These are phyloP conservation scores for Fundulus diaphanus DNA, from an alignment of 2,797 vertebrate species.

Conservation along the genomic window DNA sequence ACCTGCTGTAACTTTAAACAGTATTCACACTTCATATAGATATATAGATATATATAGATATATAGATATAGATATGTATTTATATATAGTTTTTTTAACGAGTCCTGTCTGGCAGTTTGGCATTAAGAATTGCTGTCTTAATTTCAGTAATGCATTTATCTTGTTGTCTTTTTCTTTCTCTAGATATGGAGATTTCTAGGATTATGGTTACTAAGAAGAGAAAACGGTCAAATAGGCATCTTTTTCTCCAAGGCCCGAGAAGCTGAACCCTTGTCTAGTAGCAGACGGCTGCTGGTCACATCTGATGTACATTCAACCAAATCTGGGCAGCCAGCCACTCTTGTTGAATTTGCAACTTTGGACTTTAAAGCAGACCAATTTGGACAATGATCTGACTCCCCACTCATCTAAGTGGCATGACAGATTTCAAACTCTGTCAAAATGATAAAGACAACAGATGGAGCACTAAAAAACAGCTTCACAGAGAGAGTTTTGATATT, in stretches of 20 bases:
- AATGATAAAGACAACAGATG: background rate
- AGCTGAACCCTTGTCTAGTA: constrained; percentile 5
- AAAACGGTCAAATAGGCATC: background rate
- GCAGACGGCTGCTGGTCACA: constrained; percentile 1
- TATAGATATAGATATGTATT: too few species aligned
- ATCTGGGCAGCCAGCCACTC: background rate
- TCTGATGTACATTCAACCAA: background rate
- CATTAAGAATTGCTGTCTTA: too few species aligned
- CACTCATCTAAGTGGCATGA: background rate
- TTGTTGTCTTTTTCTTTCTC: constrained; percentile 17
- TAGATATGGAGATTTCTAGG: constrained; percentile 74
- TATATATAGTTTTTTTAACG: too few species aligned
- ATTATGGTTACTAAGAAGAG: constrained; percentile 2
- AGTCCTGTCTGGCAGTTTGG: too few species aligned
- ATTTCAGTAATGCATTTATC: background rate
- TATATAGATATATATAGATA: too few species aligned
- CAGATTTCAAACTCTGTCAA: background rate
- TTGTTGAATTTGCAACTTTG: constrained; percentile 6
- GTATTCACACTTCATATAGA: too few species aligned
- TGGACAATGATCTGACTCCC: background rate
- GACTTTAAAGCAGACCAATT: background rate
- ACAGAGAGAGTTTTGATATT: background rate
- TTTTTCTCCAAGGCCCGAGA: background rate
- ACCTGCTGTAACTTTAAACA: too few species aligned
- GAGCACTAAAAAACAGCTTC: too few species aligned